A percentile compares a stretch with the other conserved stretches of the same genome.
Evolutionary conservation across 2,888 invertebrate species (phyloP).

Genomic region (Dysmachus trigonus): DNA sequence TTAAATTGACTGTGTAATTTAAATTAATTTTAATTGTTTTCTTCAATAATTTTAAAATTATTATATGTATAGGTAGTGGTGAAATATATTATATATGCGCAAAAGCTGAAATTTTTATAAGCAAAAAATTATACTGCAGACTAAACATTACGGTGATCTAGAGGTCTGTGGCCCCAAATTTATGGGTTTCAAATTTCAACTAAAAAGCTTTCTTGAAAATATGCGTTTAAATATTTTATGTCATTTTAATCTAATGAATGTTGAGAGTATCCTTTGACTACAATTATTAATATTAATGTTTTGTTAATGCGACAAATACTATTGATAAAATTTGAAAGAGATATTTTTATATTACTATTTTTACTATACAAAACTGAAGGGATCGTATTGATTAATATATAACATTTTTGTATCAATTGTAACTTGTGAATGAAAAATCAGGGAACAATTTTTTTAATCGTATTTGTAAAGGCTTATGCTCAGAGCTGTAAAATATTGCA

Average conservation of each 20-base stretch:
- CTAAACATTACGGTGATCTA: neutral
- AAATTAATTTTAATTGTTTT: neutral
- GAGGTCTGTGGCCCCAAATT: neutral
- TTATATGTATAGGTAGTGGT: neutral
- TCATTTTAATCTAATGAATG: neutral
- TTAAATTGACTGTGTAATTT: neutral
- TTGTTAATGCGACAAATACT: too few relatives aligned
- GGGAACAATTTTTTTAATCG: too few relatives aligned
- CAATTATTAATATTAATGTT: too few relatives aligned
- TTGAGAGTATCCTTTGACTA: neutral
- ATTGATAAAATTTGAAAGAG: too few relatives aligned
- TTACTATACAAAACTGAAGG: too few relatives aligned
- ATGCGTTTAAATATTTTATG: neutral
- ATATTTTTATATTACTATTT: too few relatives aligned
- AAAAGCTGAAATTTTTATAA: neutral
- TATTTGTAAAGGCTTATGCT: too few relatives aligned
- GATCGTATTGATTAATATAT: too few relatives aligned
- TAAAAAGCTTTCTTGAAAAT: neutral
- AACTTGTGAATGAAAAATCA: too few relatives aligned
- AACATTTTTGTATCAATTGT: too few relatives aligned
- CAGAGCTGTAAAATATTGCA: too few relatives aligned
- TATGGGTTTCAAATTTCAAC: neutral
- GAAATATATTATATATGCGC: too few relatives aligned
- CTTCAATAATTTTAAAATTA: neutral
- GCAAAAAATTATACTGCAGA: neutral